Conservation (phyloP, 2,888 invertebrate genomes). For the Standfussiana lucernea region DNA sequence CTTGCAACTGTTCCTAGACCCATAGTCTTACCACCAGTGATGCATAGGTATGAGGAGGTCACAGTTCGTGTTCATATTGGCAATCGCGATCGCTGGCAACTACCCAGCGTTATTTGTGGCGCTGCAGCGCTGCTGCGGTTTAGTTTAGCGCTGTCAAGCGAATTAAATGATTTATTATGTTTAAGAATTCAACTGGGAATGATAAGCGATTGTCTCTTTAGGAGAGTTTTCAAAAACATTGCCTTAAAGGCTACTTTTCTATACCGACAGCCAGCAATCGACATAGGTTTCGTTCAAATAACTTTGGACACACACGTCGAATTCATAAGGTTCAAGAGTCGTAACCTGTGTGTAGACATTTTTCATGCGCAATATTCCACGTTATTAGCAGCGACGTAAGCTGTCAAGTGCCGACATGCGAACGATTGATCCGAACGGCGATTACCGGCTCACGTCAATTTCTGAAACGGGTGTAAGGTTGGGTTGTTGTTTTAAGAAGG, state of each 20-base stretch:
- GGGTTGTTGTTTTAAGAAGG: background rate
- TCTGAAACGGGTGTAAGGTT: background rate
- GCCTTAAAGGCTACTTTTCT: background rate
- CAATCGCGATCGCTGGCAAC: constrained; percentile 57
- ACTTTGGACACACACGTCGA: constrained; percentile 7
- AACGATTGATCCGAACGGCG: constrained; percentile 50
- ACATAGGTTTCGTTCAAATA: constrained; percentile 13
- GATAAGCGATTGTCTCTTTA: constrained; percentile 27
- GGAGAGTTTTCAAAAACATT: background rate
- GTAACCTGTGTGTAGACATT: constrained; percentile 10
- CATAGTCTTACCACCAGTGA: constrained; percentile 42
- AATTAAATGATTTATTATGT: constrained; percentile 53
- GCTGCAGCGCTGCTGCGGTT: constrained; percentile 54
- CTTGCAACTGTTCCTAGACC: constrained; percentile 35
- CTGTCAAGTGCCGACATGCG: constrained; percentile 49
- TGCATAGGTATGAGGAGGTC: constrained; percentile 50
- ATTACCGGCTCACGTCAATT: constrained; percentile 55
- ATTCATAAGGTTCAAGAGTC: constrained; percentile 35
- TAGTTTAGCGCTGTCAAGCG: constrained; percentile 49
- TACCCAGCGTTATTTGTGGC: constrained; percentile 59
- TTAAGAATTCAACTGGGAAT: constrained; percentile 42
- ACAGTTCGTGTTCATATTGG: constrained; percentile 58
- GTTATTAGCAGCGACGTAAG: constrained; percentile 43
- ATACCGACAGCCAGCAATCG: background rate
- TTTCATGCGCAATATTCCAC: constrained; percentile 46